Percentiles rank a stretch among this genome's conserved stretches.
Evolutionary conservation across 2,888 invertebrate genomes (phyloP).

Genomic region (Thereva unica): DNA sequence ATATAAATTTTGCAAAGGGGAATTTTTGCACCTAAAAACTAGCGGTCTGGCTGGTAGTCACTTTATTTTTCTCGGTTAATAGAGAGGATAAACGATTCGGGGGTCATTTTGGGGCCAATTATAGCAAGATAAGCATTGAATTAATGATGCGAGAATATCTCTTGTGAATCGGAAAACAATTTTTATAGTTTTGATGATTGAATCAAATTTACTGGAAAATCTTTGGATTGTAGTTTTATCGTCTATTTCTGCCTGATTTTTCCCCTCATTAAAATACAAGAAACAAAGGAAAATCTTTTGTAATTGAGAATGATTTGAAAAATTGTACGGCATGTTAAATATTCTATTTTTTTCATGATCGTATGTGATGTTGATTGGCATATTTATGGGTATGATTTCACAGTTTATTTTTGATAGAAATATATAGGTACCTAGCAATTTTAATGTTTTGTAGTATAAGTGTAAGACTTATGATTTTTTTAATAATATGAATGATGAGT

Average conservation of each 20-base stretch:
- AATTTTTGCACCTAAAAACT: too few species aligned
- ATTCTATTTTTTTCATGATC: not conserved
- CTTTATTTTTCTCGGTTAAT: not conserved
- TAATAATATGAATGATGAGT: too few species aligned
- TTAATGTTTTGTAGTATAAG: too few species aligned
- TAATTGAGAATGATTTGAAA: not conserved
- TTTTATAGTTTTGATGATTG: constrained; percentile 1
- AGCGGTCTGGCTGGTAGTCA: too few species aligned
- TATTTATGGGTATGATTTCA: not conserved
- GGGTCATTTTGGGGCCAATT: constrained; percentile 15
- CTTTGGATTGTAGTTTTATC: too few species aligned
- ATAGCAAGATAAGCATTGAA: constrained; percentile 6
- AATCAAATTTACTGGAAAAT: too few species aligned
- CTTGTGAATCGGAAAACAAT: not conserved
- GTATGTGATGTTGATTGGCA: not conserved
- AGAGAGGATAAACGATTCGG: not conserved
- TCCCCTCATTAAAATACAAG: too few species aligned
- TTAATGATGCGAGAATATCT: constrained; percentile 23
- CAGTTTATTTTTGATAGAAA: too few species aligned
- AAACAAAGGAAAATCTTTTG: not conserved
- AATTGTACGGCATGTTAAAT: not conserved
- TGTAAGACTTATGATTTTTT: too few species aligned
- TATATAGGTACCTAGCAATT: too few species aligned
- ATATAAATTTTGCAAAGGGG: too few species aligned
- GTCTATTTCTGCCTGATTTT: too few species aligned